Evolutionary conservation across 2,113 vertebrate species (phyloP), one percentile per base, ranked within the genome.

Genomic region (Oceanites oceanicus): DNA sequence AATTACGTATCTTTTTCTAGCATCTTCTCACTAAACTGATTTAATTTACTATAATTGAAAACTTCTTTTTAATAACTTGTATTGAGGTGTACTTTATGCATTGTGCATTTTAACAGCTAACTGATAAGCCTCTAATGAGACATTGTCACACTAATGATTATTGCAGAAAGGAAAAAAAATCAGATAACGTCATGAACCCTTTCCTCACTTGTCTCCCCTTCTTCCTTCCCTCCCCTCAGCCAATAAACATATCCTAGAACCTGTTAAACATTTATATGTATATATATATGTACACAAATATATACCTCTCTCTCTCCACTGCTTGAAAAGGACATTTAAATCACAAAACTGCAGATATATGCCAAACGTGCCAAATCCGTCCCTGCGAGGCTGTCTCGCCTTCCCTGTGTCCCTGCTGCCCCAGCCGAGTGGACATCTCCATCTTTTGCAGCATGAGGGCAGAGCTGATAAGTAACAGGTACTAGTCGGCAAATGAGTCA

Each of bases 11-110:
- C 42, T 95, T 90, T 93, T 90, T 63, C 75, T 73, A 86, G 65
- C 67, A 95, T 59, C 29, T 92, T 83, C 89, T 86, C 79, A 76
- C 79, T 88, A 74, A 88, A 89, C 52, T 95, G 79, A 92, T 88
- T 92, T 62, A n/a, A 72, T 70, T 77, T 65, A 56, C 22, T 62
- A 21, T 67, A 84, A 59, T 10, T 87, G 29, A 73, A 78, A 79
- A 15, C 17, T 45, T 50, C 71, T 58, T 83, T 62, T 29, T 15
- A 88, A 32, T 78, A 90, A 73, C 30, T 80, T 68, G 21, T 26
- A 34, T 38, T 70, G 59, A 45, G 10, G 55, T 63, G 44, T 59
- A 40, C 18, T 84, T 80, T 72, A 53, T 59, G 5, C 67, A 19
- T 61, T 81, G 29, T 73, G 61, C 15, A 34, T 87, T 87, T 92